These are phyloP conservation scores for Apostichopus parvimensis DNA, from an alignment of 35 echinoderm and acorn worm genomes.

Conservation along the genomic window DNA sequence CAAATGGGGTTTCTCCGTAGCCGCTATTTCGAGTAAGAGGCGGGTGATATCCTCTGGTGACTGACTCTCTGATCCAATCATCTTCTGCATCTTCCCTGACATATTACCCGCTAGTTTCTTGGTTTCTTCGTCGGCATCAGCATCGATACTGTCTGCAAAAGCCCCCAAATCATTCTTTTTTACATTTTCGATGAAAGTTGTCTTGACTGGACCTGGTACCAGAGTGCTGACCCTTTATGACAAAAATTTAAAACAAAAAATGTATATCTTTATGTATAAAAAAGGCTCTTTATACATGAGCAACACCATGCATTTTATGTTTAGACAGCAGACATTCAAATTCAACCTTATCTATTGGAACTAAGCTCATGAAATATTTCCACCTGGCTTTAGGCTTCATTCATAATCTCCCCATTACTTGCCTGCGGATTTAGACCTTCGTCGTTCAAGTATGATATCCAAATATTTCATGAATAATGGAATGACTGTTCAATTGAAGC, in stretches of 20 bases:
- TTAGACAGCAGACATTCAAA: too few relatives aligned
- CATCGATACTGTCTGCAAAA: background rate
- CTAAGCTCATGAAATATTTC: too few relatives aligned
- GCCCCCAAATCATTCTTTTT: background rate
- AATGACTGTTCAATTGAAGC: too few relatives aligned
- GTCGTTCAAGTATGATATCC: too few relatives aligned
- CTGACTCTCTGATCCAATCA: background rate
- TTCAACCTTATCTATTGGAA: too few relatives aligned
- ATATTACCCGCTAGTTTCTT: background rate
- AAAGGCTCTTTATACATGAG: too few relatives aligned
- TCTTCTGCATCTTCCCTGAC: background rate
- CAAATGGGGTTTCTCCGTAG: constrained; percentile 13
- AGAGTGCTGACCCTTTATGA: constrained; percentile 17
- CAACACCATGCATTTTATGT: too few relatives aligned
- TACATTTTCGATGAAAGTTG: background rate
- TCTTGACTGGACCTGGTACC: constrained; percentile 16
- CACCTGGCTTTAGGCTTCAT: too few relatives aligned
- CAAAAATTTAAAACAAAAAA: background rate
- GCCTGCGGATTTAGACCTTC: too few relatives aligned
- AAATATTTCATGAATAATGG: too few relatives aligned
- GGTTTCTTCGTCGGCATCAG: background rate
- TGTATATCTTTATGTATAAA: background rate
- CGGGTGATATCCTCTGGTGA: background rate
- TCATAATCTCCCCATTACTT: too few relatives aligned
- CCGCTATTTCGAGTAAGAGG: background rate